These are phyloP conservation scores for Goniozus legneri DNA, from an alignment of 1,140 invertebrate genomes.

Conservation along the genomic window DNA sequence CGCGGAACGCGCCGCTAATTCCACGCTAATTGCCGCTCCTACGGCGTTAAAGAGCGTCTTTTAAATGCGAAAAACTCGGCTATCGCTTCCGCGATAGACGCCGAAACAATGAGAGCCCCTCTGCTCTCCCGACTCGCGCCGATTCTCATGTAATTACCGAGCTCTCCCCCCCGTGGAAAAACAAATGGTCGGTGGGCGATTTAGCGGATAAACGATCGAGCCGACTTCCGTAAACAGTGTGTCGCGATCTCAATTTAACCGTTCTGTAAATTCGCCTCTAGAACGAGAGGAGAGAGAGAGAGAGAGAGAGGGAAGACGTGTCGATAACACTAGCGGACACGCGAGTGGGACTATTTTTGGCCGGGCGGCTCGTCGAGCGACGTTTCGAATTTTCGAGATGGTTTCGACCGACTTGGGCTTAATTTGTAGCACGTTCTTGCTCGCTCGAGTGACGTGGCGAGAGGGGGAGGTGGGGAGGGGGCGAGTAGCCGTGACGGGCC, in stretches of 20 bases:
- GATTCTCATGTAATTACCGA: neutral
- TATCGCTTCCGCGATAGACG: neutral
- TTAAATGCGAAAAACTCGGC: conserved; percentile 18
- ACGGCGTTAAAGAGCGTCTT: conserved; percentile 24
- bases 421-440: conserved; percentile 53
- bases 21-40: conserved; percentile 27
- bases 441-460: conserved; percentile 9
- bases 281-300: neutral
- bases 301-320: neutral
- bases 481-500: conserved; percentile 3
- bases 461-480: conserved; percentile 29
- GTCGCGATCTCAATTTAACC: too few relatives aligned
- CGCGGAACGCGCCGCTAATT: conserved; percentile 20
- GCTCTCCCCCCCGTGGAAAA: too few relatives aligned
- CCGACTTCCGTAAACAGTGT: too few relatives aligned
- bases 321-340: too few relatives aligned
- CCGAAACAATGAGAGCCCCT: neutral
- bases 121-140: neutral
- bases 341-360: too few relatives aligned
- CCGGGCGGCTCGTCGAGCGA: too few relatives aligned
- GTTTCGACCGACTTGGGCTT: conserved; percentile 43
- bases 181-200: too few relatives aligned
- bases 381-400: conserved; percentile 44
- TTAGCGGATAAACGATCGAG: too few relatives aligned
- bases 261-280: neutral